Base-by-base conservation (phyloP, 2,113 vertebrate species). In the Rhizomys pruinosus region DNA sequence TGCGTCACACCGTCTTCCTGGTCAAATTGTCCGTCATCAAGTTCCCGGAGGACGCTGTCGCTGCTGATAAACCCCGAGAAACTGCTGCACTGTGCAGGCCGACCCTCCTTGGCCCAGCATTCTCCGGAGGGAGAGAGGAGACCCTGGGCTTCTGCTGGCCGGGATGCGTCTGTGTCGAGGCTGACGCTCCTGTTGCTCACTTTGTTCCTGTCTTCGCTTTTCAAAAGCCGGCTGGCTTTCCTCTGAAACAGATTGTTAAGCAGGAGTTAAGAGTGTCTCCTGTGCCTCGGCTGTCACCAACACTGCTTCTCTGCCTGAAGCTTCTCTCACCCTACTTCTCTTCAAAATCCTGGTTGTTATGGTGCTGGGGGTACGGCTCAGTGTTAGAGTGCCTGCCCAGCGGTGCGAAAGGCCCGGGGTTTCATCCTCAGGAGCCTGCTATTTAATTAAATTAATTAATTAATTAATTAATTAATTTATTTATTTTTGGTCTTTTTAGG, bases 1-100 rank as follows among this genome's bases (percentile, higher is more conserved):
- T 99, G 99, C 10, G 99, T 98, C n/a, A 98, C 99, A 47, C 99
- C 99, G 34, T 99, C 99, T 25, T 99, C 99, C 93, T 99, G 99
- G 88, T 99, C 99, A 32, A 99, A 98, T 76, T 98, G 98, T 34
- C 98, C 98, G 7, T 99, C 99, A 47, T 99, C 99, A 90, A 99
- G 96, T 89, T 99, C 99, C 68, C 98, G 98, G 42, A 99, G 96
- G 82, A 98, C 97, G 64, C 98, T 98, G 94, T 98, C 98, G 4
- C 98, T 98, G 63, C 98, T 98, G 44, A 98, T 98, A 81, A 99
- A 98, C 25, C 98, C 98, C 0, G 99, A 97, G 96, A 99, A 99
- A 66, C 98, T 98, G 22, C 98, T 98, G 37, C 95, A 90, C 11
- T 93, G 97, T 2, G 95, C 78, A 0, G 93, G 95, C 66, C 27